Conservation (phyloP, 92 coral and sea anemone genomes). For the Siderastrea radians region DNA sequence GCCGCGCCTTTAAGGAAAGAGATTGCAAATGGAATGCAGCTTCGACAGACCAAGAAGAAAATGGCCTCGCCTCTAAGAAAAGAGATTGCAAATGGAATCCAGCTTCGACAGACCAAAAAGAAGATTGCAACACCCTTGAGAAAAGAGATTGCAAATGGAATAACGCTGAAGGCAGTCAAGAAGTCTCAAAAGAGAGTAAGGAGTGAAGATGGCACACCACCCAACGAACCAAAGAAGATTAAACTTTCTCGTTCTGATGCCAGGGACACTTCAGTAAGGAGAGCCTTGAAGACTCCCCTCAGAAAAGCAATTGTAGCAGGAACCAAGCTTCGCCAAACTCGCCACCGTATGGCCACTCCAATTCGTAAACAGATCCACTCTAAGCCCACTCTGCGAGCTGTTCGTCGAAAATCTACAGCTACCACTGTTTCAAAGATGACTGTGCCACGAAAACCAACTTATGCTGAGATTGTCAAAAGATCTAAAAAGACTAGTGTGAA, state of each 20-base stretch:
- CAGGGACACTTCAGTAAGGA: slow-evolving; percentile 24
- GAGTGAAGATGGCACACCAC: slow-evolving; percentile 33
- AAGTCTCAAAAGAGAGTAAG: slow-evolving; percentile 35
- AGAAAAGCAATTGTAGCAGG: slow-evolving; percentile 68
- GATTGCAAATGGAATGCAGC: slow-evolving; percentile 59
- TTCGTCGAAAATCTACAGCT: slow-evolving; percentile 75
- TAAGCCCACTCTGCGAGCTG: slow-evolving; percentile 65
- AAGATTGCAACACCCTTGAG: slow-evolving; percentile 56
- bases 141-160: slow-evolving; percentile 54
- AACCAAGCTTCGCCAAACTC: slow-evolving; percentile 66
- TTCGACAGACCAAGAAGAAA: slow-evolving; percentile 72
- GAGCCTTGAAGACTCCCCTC: slow-evolving; percentile 77
- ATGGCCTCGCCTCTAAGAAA: slow-evolving; percentile 65
- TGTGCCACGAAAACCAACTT: slow-evolving; percentile 82
- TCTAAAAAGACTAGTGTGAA: slow-evolving; percentile 77
- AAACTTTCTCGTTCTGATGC: slow-evolving; percentile 57
- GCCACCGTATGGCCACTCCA: slow-evolving; percentile 78
- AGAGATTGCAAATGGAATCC: slow-evolving; percentile 57
- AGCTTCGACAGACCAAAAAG: slow-evolving; percentile 64
- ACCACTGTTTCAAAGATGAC: slow-evolving; percentile 24
- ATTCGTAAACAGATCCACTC: slow-evolving; percentile 69
- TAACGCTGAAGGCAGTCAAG: slow-evolving; percentile 53
- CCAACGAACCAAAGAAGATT: slow-evolving; percentile 59
- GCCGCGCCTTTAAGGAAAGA: slow-evolving; percentile 69
- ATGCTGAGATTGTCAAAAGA: slow-evolving; percentile 95